A percentile compares a stretch with the other conserved stretches of the same genome.
These are phyloP conservation scores for Neodontobutis hainanensis DNA, from an alignment of 2,113 vertebrate genomes.

Conservation along the genomic window DNA sequence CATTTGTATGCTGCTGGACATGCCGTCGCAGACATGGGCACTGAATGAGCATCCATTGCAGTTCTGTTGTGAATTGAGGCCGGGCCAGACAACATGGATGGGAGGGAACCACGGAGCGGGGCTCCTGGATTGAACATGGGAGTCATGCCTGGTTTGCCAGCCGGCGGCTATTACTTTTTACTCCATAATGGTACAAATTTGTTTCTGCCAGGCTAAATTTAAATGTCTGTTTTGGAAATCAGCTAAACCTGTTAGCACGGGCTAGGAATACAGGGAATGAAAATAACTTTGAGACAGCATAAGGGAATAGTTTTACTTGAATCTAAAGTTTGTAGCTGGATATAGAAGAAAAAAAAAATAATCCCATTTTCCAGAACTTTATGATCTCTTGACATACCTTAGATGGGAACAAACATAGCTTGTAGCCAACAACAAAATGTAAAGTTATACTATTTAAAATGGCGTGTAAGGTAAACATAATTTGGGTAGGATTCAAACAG, in stretches of 20 bases:
- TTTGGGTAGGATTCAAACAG: conserved; percentile 47
- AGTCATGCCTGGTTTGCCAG: conserved; percentile 45
- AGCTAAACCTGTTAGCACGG: conserved; percentile 50
- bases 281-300: conserved; percentile 35
- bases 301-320: background rate
- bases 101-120: conserved; percentile 53
- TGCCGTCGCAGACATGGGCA: conserved; percentile 58
- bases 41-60: conserved; percentile 73
- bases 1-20: conserved; percentile 77
- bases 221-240: conserved; percentile 42
- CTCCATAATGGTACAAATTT: conserved; percentile 48
- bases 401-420: conserved; percentile 63
- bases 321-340: conserved; percentile 27
- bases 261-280: conserved; percentile 35
- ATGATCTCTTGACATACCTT: conserved; percentile 48
- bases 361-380: conserved; percentile 67
- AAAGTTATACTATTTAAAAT: conserved; percentile 66
- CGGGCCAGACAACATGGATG: conserved; percentile 67
- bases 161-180: conserved; percentile 39
- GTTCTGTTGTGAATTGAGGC: conserved; percentile 64
- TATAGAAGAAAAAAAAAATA: conserved; percentile 36
- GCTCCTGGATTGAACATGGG: conserved; percentile 50
- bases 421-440: conserved; percentile 49
- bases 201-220: conserved; percentile 29
- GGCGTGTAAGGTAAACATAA: conserved; percentile 58